Evolutionary conservation across 2,888 invertebrate species (phyloP).

Genomic region (Melipona bicolor): DNA sequence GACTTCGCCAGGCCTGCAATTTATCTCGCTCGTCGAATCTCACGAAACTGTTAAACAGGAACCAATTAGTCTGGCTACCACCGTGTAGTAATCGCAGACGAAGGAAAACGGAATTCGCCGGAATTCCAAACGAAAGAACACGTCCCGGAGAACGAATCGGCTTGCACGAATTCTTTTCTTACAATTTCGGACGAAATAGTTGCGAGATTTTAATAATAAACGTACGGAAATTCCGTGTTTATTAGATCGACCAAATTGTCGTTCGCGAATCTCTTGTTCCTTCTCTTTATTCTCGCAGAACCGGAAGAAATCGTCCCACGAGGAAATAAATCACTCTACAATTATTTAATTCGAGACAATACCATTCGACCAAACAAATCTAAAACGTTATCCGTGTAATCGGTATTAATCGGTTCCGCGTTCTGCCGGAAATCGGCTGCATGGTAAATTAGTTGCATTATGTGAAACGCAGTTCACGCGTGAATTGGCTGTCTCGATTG

Average conservation of each 20-base stretch:
- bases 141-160: slow-evolving; percentile 9
- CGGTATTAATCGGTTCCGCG: not conserved
- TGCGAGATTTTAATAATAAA: too few relatives aligned
- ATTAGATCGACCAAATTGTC: too few relatives aligned
- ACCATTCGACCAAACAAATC: not conserved
- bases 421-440: slow-evolving; percentile 7
- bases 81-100: not conserved
- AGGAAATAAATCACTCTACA: not conserved
- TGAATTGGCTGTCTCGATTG: slow-evolving; percentile 36
- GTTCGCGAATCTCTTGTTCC: too few relatives aligned
- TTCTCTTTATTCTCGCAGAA: too few relatives aligned
- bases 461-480: slow-evolving; percentile 8
- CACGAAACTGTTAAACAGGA: slow-evolving; percentile 32
- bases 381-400: not conserved
- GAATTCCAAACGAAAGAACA: not conserved
- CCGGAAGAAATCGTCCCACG: too few relatives aligned
- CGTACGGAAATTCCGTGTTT: too few relatives aligned
- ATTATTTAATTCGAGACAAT: not conserved
- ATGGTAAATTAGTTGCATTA: slow-evolving; percentile 43
- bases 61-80: slow-evolving; percentile 30
- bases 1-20: slow-evolving; percentile 39
- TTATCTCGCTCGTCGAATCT: slow-evolving; percentile 46
- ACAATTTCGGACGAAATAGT: too few relatives aligned
- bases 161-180: not conserved
- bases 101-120: not conserved